Evolutionary conservation across 2,888 invertebrate species (phyloP).

Genomic region (Pseudococcus viburni): DNA sequence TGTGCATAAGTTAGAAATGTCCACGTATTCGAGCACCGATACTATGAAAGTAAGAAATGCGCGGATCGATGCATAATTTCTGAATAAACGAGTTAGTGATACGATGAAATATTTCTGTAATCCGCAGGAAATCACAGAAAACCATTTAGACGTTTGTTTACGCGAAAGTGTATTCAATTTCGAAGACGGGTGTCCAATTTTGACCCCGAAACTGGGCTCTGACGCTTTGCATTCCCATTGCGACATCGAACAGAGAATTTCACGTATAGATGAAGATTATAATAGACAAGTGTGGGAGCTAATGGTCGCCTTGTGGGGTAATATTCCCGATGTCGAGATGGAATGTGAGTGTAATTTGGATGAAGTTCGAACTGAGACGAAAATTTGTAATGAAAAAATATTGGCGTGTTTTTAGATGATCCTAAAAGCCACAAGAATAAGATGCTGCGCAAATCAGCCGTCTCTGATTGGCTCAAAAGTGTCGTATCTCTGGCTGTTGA

Average conservation of each 20-base stretch:
- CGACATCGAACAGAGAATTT: constrained; percentile 71
- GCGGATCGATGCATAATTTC: neutral
- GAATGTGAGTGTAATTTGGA: constrained; percentile 16
- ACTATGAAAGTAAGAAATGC: constrained; percentile 56
- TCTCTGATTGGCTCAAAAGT: constrained; percentile 78
- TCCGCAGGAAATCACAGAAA: constrained; percentile 67
- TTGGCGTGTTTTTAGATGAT: constrained; percentile 45
- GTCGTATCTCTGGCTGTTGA: constrained; percentile 73
- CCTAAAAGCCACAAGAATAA: constrained; percentile 72
- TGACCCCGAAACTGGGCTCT: constrained; percentile 71
- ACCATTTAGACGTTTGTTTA: constrained; percentile 68
- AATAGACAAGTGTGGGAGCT: constrained; percentile 79
- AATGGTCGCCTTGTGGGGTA: constrained; percentile 89
- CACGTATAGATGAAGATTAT: constrained; percentile 68
- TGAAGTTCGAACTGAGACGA: neutral
- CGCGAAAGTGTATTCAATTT: constrained; percentile 63
- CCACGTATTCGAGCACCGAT: constrained; percentile 34
- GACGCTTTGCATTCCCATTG: constrained; percentile 76
- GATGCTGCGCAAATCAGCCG: constrained; percentile 76
- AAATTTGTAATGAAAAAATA: neutral
- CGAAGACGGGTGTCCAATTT: constrained; percentile 62
- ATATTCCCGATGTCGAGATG: constrained; percentile 71
- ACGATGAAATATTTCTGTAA: neutral
- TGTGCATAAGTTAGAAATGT: constrained; percentile 66
- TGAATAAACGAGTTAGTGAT: too few relatives aligned